A percentile compares a stretch with the other conserved stretches of the same genome.
Conservation (phyloP, 2,888 invertebrate species). For the Rhamnusium bicolor region DNA sequence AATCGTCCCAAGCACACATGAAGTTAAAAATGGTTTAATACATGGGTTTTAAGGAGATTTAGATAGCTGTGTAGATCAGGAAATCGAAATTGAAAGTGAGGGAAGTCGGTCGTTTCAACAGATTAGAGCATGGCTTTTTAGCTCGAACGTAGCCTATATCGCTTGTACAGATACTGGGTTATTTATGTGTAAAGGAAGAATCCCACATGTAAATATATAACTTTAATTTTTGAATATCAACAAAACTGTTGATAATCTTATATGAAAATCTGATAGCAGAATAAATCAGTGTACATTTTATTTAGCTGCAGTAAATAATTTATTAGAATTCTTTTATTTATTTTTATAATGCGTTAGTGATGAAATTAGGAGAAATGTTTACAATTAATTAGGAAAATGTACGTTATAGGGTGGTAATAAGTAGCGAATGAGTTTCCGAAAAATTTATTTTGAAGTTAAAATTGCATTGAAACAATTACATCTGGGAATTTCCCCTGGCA, state of each 20-base stretch:
- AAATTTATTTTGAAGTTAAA: too few relatives aligned
- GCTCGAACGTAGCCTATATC: slow-evolving; percentile 38
- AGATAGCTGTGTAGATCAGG: slow-evolving; percentile 53
- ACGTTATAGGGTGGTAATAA: too few relatives aligned
- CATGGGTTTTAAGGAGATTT: slow-evolving; percentile 55
- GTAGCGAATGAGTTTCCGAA: too few relatives aligned
- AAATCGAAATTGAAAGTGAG: slow-evolving; percentile 62
- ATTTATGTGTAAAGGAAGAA: slow-evolving; percentile 44
- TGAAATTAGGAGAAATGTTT: too few relatives aligned
- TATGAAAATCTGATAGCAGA: neutral
- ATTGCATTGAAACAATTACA: too few relatives aligned
- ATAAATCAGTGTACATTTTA: neutral
- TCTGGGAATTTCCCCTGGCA: too few relatives aligned
- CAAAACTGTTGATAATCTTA: slow-evolving; percentile 20
- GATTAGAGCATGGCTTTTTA: slow-evolving; percentile 54
- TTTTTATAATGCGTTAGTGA: neutral
- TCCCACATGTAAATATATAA: slow-evolving; percentile 33
- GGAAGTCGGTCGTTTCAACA: slow-evolving; percentile 56
- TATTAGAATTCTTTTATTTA: neutral
- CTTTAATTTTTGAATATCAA: slow-evolving; percentile 16
- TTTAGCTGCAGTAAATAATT: neutral
- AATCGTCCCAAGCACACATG: neutral
- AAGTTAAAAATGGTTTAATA: slow-evolving; percentile 48
- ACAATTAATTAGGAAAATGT: too few relatives aligned
- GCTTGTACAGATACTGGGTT: slow-evolving; percentile 48